These are phyloP conservation scores for Oxystoma pomonae DNA, from an alignment of 2,888 invertebrate species.

Conservation along the genomic window DNA sequence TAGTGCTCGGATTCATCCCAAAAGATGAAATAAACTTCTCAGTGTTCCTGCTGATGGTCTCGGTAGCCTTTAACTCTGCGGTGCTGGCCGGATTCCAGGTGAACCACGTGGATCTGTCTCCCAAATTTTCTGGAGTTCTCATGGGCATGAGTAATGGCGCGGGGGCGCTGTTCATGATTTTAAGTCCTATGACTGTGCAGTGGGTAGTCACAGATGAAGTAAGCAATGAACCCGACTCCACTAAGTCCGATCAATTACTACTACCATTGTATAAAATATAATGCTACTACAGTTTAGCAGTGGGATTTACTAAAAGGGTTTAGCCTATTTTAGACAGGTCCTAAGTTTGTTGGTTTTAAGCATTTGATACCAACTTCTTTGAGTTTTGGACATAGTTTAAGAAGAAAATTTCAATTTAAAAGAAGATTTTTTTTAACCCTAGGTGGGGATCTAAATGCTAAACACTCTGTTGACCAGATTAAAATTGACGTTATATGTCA, in stretches of 20 bases:
- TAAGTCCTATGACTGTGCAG: conserved; percentile 71
- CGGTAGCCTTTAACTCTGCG: conserved; percentile 72
- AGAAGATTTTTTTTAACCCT: too few species aligned
- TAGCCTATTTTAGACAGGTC: too few species aligned
- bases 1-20: conserved; percentile 32
- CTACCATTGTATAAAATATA: neutral
- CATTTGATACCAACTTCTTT: too few species aligned
- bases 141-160: conserved; percentile 83
- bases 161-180: conserved; percentile 74
- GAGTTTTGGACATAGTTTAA: too few species aligned
- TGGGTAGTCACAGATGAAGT: conserved; percentile 67
- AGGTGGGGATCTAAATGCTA: too few species aligned
- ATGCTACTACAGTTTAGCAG: too few species aligned
- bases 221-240: conserved; percentile 38
- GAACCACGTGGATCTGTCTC: conserved; percentile 81
- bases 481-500: too few species aligned
- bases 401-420: too few species aligned
- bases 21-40: conserved; percentile 46
- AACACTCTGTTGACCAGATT: too few species aligned
- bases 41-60: conserved; percentile 62
- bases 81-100: conserved; percentile 72
- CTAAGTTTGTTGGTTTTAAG: too few species aligned
- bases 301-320: too few species aligned
- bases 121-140: conserved; percentile 76
- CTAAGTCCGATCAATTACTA: neutral